phyloP scores from a whole-genome alignment of 2,797 vertebrate genomes.

The Hippoglossus hippoglossus region DNA sequence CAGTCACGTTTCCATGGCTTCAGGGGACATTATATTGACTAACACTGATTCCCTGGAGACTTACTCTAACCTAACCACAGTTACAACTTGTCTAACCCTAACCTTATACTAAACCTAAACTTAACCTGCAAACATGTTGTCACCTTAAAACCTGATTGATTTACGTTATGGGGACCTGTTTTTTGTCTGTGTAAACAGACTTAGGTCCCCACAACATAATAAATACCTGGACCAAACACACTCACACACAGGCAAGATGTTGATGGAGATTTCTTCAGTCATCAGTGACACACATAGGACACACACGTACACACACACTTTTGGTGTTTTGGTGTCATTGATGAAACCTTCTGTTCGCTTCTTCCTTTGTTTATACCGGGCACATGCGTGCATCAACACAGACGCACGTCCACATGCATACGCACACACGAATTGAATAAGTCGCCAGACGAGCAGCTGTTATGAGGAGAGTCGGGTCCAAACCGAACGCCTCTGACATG shows the following conservation, averaged over 20 bases:
- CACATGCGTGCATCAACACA: conserved; percentile 31
- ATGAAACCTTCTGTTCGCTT: conserved; percentile 71
- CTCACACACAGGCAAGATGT: conserved; percentile 43
- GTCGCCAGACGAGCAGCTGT: conserved; percentile 75
- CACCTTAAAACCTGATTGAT: too few species aligned
- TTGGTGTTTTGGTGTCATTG: conserved; percentile 60
- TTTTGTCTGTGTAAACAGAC: too few species aligned
- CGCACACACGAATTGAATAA: conserved; percentile 45
- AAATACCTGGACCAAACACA: neutral
- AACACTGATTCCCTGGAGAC: too few species aligned
- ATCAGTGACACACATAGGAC: conserved; percentile 50
- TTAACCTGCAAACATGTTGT: too few species aligned
- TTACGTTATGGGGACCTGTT: too few species aligned
- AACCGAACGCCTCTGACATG: conserved; percentile 66
- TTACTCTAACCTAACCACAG: too few species aligned
- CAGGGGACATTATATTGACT: too few species aligned
- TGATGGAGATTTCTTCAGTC: conserved; percentile 63
- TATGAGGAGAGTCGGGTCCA: conserved; percentile 49
- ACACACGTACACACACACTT: conserved; percentile 33
- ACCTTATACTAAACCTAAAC: too few species aligned
- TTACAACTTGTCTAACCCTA: too few species aligned
- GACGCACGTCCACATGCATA: conserved; percentile 24
- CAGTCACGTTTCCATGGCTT: too few species aligned
- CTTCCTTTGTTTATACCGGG: conserved; percentile 63
- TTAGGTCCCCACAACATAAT: too few species aligned